Base-by-base conservation (phyloP, 2,113 vertebrate species). In the Rhizomys pruinosus region DNA sequence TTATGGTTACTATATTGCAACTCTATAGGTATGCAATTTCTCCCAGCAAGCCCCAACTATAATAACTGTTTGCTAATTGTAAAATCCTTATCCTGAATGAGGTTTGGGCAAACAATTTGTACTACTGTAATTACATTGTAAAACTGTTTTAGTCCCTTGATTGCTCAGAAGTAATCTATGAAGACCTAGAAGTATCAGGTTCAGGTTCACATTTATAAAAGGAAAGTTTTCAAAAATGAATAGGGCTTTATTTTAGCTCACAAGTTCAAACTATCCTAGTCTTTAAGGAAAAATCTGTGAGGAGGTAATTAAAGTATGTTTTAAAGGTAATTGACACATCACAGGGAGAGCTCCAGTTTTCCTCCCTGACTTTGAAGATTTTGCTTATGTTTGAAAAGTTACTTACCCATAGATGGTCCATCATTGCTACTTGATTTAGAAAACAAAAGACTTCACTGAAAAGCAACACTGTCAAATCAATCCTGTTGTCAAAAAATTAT, bases 41-140 rank as follows among this genome's bases (percentile, higher is more conserved):
- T 97, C 96, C 74, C 97, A 96, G 97, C 95, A 88, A 97, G 97
- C 89, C 95, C 97, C 81, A 95, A 94, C 97, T 96, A 94, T 97
- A 97, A 97, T 96, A 97, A 97, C 96, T 98, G 98, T 98, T 98
- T 98, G 97, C 98, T 98, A 97, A 98, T 96, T 98, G 98, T 98
- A 98, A 98, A 98, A 96, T 84, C 96, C 98, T 98, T 98, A 98
- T 98, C 98, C 98, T 94, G 96, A 96, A 97, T 96, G 97, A 98
- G 97, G 97, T 98, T 97, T 97, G 97, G 97, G 97, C 98, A 98
- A 98, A 98, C 97, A 98, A 97, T 98, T 97, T 97, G 97, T 96
- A 96, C 94, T 95, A 79, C 97, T 97, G 97, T 98, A 98, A 97
- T 98, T 98, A 97, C 97, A 94, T 59, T 96, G 97, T 98, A 98